Evolutionary conservation across 35 echinoderm and acorn worm genomes (phyloP).

Genomic region (Ophioderma brevispina): DNA sequence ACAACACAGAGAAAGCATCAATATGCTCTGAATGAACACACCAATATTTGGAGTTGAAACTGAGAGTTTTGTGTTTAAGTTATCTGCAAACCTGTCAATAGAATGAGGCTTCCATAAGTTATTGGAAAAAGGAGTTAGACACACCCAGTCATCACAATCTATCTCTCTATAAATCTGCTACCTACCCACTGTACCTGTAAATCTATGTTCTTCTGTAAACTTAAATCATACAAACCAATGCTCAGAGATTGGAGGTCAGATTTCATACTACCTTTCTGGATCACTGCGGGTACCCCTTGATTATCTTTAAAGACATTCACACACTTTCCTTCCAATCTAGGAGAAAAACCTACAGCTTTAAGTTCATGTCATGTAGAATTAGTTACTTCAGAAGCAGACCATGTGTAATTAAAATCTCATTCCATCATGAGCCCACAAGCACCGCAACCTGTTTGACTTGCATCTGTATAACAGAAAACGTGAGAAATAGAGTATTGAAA

Average conservation of each 20-base stretch:
- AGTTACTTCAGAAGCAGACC: background rate
- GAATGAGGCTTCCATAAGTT: background rate
- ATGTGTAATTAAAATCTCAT: background rate
- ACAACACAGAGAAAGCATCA: constrained; percentile 2
- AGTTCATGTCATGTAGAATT: constrained; percentile 6
- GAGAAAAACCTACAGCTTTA: background rate
- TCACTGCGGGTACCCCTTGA: background rate
- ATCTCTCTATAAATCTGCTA: background rate
- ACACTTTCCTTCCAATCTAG: background rate
- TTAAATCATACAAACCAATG: background rate
- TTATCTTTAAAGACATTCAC: constrained; percentile 10
- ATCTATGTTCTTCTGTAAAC: background rate
- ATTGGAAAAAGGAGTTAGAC: background rate
- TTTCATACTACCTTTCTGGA: background rate
- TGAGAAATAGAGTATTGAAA: background rate
- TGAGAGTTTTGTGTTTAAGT: background rate
- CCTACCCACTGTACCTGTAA: constrained; percentile 11
- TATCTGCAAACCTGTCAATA: constrained; percentile 4
- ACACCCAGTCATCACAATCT: background rate
- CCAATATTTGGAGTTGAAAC: constrained; percentile 24
- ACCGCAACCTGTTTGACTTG: background rate
- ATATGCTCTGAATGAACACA: background rate
- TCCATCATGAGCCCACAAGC: background rate
- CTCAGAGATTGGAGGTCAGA: background rate
- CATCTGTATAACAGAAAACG: background rate